phyloP scores from a whole-genome alignment of 2,797 vertebrate genomes.

The Sebastes steindachneri region DNA sequence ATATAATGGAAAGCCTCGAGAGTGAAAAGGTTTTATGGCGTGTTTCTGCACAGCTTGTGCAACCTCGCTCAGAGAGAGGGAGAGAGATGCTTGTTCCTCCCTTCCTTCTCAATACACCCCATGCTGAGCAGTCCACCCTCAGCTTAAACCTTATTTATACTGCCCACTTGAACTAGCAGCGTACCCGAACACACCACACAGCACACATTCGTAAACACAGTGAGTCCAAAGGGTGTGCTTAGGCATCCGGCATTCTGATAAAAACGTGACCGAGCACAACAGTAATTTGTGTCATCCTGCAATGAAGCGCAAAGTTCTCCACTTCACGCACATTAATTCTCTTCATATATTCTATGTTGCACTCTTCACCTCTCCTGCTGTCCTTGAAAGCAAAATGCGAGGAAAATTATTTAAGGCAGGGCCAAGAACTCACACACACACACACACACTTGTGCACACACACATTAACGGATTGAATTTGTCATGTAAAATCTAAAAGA shows the following conservation, averaged over 20 bases:
- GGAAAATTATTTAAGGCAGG: slow-evolving; percentile 28
- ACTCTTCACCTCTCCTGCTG: slow-evolving; percentile 19
- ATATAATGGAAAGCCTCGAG: slow-evolving; percentile 23
- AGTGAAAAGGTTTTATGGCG: slow-evolving; percentile 45
- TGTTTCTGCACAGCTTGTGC: slow-evolving; percentile 51
- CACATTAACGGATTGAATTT: not conserved
- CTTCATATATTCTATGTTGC: slow-evolving; percentile 13
- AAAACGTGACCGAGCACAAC: slow-evolving; percentile 17
- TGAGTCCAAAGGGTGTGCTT: slow-evolving; percentile 1
- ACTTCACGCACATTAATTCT: slow-evolving; percentile 2
- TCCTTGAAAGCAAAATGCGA: slow-evolving; percentile 40
- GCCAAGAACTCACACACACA: slow-evolving; percentile 40
- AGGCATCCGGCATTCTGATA: slow-evolving; percentile 10
- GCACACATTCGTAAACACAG: slow-evolving; percentile 27
- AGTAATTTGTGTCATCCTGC: slow-evolving; percentile 19
- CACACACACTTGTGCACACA: not conserved
- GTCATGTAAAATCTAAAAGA: not conserved
- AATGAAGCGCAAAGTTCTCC: slow-evolving; percentile 15
- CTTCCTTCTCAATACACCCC: slow-evolving; percentile 43
- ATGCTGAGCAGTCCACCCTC: slow-evolving; percentile 47
- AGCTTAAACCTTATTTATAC: slow-evolving; percentile 55
- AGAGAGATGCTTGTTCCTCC: slow-evolving; percentile 41
- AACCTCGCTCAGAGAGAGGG: slow-evolving; percentile 32
- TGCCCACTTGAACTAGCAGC: slow-evolving; percentile 41
- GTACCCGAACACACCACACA: slow-evolving; percentile 3